Evolutionary conservation across 1,140 invertebrate species (phyloP), one percentile per base, ranked within the genome.

Genomic region (Medauroidea extradentata): DNA sequence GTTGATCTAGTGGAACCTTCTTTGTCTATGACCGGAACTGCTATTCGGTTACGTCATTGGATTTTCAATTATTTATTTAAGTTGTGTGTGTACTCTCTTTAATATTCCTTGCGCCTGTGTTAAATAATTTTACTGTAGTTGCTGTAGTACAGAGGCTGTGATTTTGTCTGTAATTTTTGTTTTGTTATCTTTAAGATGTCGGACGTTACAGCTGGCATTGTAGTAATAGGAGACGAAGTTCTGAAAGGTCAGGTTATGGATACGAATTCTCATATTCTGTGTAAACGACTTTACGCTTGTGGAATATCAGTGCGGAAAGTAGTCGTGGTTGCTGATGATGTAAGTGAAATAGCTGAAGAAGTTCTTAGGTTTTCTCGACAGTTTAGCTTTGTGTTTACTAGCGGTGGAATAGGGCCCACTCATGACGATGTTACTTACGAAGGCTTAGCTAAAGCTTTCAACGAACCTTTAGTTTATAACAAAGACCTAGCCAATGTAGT

Each of bases 351-450:
- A 62, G 80, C 84, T 3, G 64, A 78, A 34, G 87, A 90, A 76
- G 83, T 93, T 4, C 68, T 69, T 48, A 55, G 79, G 41, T 89
- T 89, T 73, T 89, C 87, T 5, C 66, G 74, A 23, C 61, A 61
- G 24, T 85, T 68, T 67, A 78, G 76, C 48, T 75, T 86, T 76
- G 89, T 93, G 29, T 79, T 93, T 42, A 91, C 90, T 1, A 83
- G 86, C 2, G 90, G 90, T 43, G 90, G 90, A 29, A 85, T 93
- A 65, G 91, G 90, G 21, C 89, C 90, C 4, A 93, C 91, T 41
- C 90, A 93, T 72, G 90, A 93, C 75, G 91, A 93, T 75, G 75
- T 90, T 58, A 93, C 90, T 18, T 92, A 88, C 75, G 83, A 86
- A 79, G 89, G 85, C 76, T 72, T 91, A 9, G 88, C 86, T 8